A percentile compares a stretch with the other conserved stretches of the same genome.
phyloP scores from a whole-genome alignment of 35 echinoderm and acorn worm species.

The Hemicentrotus pulcherrimus region DNA sequence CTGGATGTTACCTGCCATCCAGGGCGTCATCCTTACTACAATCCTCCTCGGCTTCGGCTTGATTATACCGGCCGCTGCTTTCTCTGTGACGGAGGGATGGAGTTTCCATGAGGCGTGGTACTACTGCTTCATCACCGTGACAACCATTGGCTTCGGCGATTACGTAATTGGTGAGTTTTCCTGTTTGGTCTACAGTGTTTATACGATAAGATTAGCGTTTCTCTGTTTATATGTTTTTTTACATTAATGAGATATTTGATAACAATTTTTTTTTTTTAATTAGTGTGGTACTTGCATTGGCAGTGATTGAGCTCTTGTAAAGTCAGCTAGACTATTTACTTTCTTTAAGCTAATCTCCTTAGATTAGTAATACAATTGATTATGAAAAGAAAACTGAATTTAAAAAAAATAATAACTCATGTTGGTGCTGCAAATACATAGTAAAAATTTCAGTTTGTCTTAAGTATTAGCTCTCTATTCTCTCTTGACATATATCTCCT shows the following conservation, averaged over 20 bases:
- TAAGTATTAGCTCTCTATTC: too few species aligned
- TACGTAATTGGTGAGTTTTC: slow-evolving; percentile 79
- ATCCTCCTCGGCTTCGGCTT: slow-evolving; percentile 57
- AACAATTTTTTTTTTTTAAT: background rate
- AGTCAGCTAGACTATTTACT: too few species aligned
- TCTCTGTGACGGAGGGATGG: slow-evolving; percentile 79
- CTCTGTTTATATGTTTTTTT: background rate
- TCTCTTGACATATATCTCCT: too few species aligned
- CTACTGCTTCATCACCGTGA: slow-evolving; percentile 83
- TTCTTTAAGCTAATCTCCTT: too few species aligned
- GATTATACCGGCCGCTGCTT: slow-evolving; percentile 74
- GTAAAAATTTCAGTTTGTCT: background rate
- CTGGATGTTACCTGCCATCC: background rate
- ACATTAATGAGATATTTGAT: background rate
- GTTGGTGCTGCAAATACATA: too few species aligned
- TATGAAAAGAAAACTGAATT: too few species aligned
- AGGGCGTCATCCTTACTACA: background rate
- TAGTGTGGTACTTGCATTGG: background rate
- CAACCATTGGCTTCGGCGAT: slow-evolving; percentile 98
- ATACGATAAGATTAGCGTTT: background rate
- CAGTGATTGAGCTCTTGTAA: background rate
- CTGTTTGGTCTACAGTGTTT: background rate
- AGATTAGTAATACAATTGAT: too few species aligned
- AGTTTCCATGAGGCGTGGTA: slow-evolving; percentile 71
- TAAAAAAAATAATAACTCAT: too few species aligned